Evolutionary conservation across 2,888 invertebrate species (phyloP), one percentile per base, ranked within the genome.

Genomic region (Leucoma salicis): DNA sequence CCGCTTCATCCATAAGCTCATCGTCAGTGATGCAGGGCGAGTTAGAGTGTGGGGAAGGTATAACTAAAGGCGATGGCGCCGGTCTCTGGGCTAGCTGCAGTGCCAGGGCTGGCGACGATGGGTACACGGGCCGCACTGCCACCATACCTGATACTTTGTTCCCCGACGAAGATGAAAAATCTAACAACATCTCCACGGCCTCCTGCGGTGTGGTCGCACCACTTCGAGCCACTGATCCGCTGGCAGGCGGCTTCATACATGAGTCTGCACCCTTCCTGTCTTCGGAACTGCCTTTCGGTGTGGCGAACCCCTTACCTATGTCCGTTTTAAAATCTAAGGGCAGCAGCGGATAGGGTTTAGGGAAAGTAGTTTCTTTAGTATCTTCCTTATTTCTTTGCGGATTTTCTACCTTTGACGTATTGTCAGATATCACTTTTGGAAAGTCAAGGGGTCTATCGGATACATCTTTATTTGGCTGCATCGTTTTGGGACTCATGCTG

Each of bases 1-100:
- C 84, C 4, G 96, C 96, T 74, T 96, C 96, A 77, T 97, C 96
- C 95, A 96, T 96, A 13, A 96, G 92, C 69, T 97, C 97, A 76
- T 97, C 97, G 70, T 97, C 97, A 32, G 96, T 95, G 60, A 95
- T 94, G 63, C 95, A 94, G 12, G 95, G 95, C 4, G 95, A 95
- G 57, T 94, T 93, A 15, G 94, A 91, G 67, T 91, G 91, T n/a
- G 91, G 90, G 4, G 95, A 94, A 3, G 93, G 92, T 35, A 92
- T 92, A 29, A 92, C 87, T 32, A 93, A 84, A 0, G 94, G 93
- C 33, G 94, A 93, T 0, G 94, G 94, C 10, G 94, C 94, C 2
- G 95, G 95, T 39, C 94, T 94, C 71, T 95, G 95, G 31, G 95
- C 93, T 49, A 95, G 92, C 72, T 94, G 95, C 57, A 95, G 91